Evolutionary conservation across 2,888 invertebrate species (phyloP), one percentile per base, ranked within the genome.

Genomic region (Shargacucullia verbasci): DNA sequence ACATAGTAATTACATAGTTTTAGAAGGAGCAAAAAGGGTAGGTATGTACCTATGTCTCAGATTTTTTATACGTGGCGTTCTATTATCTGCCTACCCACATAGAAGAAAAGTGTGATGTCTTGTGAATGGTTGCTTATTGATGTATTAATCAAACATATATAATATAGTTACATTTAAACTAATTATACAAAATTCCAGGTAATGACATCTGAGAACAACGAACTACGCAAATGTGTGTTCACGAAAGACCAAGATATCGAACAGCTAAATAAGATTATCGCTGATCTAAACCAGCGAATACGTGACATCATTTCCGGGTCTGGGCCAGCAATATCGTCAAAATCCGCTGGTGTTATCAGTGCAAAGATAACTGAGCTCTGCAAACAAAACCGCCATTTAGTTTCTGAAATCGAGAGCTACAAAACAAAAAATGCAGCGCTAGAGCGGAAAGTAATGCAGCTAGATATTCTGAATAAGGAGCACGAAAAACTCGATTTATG

Each of bases 341-440:
- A 94, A 74, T 91, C 95, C 0, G 93, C 94, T 6, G 95, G 95
- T 27, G 79, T 95, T 8, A 95, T 95, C 0, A 95, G 95, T 38
- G 90, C 94, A n/a, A 96, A 96, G 88, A 95, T 96, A 58, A 94
- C 96, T 0, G 96, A 96, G 53, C 86, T 96, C 6, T 96, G 95
- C 73, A 96, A 96, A 81, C 95, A 95, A 79, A 95, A 96, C 46
- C 88, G 96, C 31, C 96, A 96, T 71, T 93, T 95, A 58, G 95
- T 94, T 2, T 93, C 95, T 0, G 96, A 96, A 87, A 76, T 95
- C 11, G 95, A 95, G 83, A 82, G 92, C 1, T 91, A 94, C 41
- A 96, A 95, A 83, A 94, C 95, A 0, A 95, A 95, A 83, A 95
- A 94, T 64, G 90, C 95, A 7, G 90, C 90, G 49, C 77, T 95